These are phyloP conservation scores for Galerucella nymphaeae DNA, from an alignment of 2,888 invertebrate genomes.

Conservation along the genomic window DNA sequence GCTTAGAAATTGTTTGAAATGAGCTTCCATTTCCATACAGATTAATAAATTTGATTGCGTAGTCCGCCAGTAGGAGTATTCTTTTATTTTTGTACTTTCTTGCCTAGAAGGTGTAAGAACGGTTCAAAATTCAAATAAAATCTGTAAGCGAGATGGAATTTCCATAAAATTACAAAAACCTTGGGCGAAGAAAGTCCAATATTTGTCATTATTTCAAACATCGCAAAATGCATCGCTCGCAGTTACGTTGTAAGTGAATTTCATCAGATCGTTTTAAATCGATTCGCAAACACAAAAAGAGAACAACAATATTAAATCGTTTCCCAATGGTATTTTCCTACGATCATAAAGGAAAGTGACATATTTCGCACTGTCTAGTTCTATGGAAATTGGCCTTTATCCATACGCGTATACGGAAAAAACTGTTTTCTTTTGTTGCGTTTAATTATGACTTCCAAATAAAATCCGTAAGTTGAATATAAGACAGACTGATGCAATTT, in stretches of 20 bases:
- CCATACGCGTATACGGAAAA: too few species aligned
- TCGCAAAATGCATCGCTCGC: slow-evolving; percentile 9
- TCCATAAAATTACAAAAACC: slow-evolving; percentile 33
- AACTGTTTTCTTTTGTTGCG: too few species aligned
- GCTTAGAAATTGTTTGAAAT: too few species aligned
- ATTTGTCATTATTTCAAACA: slow-evolving; percentile 9
- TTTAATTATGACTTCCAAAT: too few species aligned
- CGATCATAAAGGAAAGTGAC: too few species aligned
- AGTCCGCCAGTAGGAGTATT: slow-evolving; percentile 1
- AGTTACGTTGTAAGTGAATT: not conserved
- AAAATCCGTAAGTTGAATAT: too few species aligned
- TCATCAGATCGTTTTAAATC: not conserved
- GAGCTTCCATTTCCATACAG: not conserved
- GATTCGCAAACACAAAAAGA: not conserved
- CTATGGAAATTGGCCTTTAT: too few species aligned
- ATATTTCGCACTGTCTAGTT: too few species aligned
- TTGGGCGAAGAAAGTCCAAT: slow-evolving; percentile 29
- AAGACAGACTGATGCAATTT: too few species aligned
- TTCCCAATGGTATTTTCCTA: too few species aligned
- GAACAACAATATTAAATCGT: not conserved
- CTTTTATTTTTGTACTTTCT: slow-evolving; percentile 28
- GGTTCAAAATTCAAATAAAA: slow-evolving; percentile 10
- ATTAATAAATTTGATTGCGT: not conserved
- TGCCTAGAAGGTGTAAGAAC: slow-evolving; percentile 22
- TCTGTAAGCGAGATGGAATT: slow-evolving; percentile 24